Evolutionary conservation across 2,797 vertebrate genomes (phyloP).

Genomic region (Fistularia tabacaria): DNA sequence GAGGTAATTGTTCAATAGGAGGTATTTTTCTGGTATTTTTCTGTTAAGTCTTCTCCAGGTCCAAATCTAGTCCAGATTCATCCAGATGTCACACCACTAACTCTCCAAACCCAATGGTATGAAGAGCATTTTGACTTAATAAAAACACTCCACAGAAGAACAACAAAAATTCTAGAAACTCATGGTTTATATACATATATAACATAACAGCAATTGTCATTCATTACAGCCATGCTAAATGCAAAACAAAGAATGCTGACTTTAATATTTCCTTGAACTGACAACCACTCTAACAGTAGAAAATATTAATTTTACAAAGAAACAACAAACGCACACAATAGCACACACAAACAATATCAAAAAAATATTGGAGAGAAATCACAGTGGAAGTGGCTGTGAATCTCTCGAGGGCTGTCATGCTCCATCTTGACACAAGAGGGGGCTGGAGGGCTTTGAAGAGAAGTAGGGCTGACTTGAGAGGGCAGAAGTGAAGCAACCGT

Average conservation of each 20-base stretch:
- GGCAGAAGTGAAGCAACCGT: conserved; percentile 28
- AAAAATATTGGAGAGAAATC: conserved; percentile 78
- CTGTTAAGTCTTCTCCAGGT: no score
- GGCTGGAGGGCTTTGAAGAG: conserved; percentile 54
- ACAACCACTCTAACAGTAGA: conserved; percentile 16
- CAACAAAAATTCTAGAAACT: neutral
- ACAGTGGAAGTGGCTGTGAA: conserved; percentile 75
- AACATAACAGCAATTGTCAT: conserved; percentile 23
- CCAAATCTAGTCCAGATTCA: no score
- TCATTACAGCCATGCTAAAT: conserved; percentile 45
- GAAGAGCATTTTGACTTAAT: no score
- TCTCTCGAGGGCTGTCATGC: conserved; percentile 62
- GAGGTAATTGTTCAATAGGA: no score
- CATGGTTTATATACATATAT: conserved; percentile 1
- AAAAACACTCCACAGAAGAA: neutral
- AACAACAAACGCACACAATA: neutral
- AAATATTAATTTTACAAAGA: conserved; percentile 16
- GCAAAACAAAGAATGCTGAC: conserved; percentile 1
- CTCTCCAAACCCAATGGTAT: no score
- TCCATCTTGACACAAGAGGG: conserved; percentile 65
- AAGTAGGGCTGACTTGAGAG: conserved; percentile 48
- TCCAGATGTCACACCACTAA: no score
- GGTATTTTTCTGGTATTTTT: no score
- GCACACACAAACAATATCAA: conserved; percentile 47
- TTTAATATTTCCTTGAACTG: neutral